A percentile compares a stretch with the other conserved stretches of the same genome.
These are phyloP conservation scores for Fundulus diaphanus DNA, from an alignment of 2,797 vertebrate species.

Conservation along the genomic window DNA sequence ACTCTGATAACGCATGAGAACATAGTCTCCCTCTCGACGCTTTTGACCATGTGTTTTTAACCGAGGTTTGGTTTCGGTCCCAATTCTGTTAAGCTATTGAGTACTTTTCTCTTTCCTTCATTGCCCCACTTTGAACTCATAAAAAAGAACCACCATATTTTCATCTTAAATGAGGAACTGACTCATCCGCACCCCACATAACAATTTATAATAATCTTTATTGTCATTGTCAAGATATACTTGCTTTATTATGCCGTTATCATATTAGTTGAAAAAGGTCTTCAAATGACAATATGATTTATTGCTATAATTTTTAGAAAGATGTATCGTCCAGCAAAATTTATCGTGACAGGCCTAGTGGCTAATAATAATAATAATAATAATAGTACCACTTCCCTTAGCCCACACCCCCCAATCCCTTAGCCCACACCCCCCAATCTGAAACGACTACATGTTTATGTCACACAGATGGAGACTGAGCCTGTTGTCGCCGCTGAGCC, in stretches of 20 bases:
- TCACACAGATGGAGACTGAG: constrained; percentile 86
- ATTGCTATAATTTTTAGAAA: no score
- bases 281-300: no score
- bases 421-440: neutral
- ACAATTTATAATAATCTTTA: no score
- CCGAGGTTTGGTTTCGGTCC: neutral
- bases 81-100: neutral
- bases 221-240: no score
- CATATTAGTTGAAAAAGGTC: no score
- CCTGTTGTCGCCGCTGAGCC: constrained; percentile 67
- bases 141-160: neutral
- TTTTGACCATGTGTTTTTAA: neutral
- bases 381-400: no score
- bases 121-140: neutral
- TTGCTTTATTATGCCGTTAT: no score
- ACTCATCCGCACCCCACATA: neutral
- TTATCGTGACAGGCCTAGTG: no score
- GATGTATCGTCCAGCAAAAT: no score
- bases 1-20: neutral
- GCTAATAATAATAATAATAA: no score
- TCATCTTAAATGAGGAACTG: no score
- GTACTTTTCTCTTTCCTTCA: neutral
- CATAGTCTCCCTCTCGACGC: neutral
- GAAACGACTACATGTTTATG: constrained; percentile 2
- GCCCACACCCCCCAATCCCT: no score